These are phyloP conservation scores for Nematostella vectensis DNA, from an alignment of 92 coral and sea anemone genomes.

Conservation along the genomic window DNA sequence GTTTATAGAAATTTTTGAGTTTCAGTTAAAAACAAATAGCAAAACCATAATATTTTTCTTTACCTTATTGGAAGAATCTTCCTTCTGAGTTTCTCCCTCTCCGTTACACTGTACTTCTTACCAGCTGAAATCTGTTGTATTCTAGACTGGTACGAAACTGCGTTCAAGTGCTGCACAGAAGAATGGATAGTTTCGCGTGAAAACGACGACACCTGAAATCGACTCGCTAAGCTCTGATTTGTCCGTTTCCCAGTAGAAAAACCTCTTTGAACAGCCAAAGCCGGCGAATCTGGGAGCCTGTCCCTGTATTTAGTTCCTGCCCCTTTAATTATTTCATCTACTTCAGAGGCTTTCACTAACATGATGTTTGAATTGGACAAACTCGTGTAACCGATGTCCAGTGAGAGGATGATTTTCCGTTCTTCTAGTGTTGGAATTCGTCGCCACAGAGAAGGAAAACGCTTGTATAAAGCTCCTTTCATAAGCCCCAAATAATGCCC, in stretches of 20 bases:
- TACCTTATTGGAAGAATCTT: conserved; percentile 74
- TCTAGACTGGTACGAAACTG: conserved; percentile 65
- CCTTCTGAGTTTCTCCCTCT: conserved; percentile 51
- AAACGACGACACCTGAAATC: conserved; percentile 15
- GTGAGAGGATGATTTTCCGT: conserved; percentile 47
- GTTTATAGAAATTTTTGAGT: too few relatives aligned
- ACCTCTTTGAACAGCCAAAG: conserved; percentile 2
- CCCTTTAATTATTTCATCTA: conserved; percentile 78
- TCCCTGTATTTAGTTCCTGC: conserved; percentile 67
- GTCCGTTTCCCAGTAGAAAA: conserved; percentile 15
- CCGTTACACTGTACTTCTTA: conserved; percentile 34
- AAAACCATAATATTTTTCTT: too few relatives aligned
- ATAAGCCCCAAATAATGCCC: conserved; percentile 72
- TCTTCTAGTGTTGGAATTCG: conserved; percentile 86
- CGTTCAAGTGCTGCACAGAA: conserved; percentile 77
- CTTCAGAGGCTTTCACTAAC: conserved; percentile 76
- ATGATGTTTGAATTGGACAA: conserved; percentile 92
- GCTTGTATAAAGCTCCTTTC: conserved; percentile 94
- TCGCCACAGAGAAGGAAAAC: conserved; percentile 91
- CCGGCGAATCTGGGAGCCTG: conserved; percentile 48
- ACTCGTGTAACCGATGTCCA: conserved; percentile 85
- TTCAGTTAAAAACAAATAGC: too few relatives aligned
- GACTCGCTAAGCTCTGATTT: conserved; percentile 34
- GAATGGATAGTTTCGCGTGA: conserved; percentile 59
- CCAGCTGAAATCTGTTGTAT: conserved; percentile 24